Evolutionary conservation across 35 echinoderm and acorn worm genomes (phyloP), one percentile per base, ranked within the genome.

Genomic region (Ophioderma brevispina): DNA sequence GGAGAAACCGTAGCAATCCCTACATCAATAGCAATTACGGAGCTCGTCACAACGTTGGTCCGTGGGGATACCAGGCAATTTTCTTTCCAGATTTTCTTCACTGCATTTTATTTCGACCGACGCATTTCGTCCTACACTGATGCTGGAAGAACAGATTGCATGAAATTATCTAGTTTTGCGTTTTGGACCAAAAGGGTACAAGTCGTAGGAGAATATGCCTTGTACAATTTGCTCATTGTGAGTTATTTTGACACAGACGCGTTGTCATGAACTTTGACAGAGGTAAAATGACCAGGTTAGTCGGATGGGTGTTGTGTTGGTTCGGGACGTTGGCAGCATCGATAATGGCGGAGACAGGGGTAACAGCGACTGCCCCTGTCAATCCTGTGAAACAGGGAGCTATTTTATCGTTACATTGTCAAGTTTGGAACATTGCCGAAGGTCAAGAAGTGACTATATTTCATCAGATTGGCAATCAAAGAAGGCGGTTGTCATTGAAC

Each of bases 11-110:
- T 25, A 15, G 10, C 15, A 70, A 70, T 70, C 59, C 28, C 15
- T 70, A 70, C 59, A 70, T 70, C 59, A 70, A 70, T 70, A 70
- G 59, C 59, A 70, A 70, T 70, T 70, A 70, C 23, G 1, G 59
- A 4, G 59, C 59, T 25, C 59, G 15, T 25, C 59, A 30, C 6
- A 70, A 18, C 28, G 17, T 25, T 70, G 5, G 15, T 30, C 59
- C 28, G 15, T 70, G 5, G 59, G 59, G 28, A 25, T 4, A 18
- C 59, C 15, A 70, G 28, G 6, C 59, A 70, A 70, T 70, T 70
- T 70, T 70, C 59, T 6, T 25, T 6, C 5, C 28, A 18, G 59
- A 30, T 70, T 70, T 70, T 70, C 59, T 70, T 18, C 2, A 70
- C 41, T 4, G 41, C 17, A 8, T 46, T 46, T 46, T 46, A 46